These are phyloP conservation scores for Acholoe squamosa DNA, from an alignment of 2,888 invertebrate species.

Conservation along the genomic window DNA sequence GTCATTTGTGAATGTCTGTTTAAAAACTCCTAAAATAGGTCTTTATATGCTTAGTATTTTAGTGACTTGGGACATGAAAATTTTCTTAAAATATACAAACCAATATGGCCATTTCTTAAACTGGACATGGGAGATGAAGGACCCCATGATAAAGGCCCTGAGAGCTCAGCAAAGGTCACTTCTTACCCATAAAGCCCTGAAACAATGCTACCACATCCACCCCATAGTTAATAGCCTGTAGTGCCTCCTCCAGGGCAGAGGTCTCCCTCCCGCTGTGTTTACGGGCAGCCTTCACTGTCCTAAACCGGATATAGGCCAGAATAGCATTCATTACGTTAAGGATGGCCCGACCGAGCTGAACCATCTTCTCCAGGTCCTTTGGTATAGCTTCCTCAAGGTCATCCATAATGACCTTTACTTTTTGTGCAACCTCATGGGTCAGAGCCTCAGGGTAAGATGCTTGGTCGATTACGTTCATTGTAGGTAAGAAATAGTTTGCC, in stretches of 20 bases:
- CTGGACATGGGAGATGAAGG: too few relatives aligned
- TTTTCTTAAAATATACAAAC: too few relatives aligned
- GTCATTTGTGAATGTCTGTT: too few relatives aligned
- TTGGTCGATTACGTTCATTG: not conserved
- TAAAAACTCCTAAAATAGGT: too few relatives aligned
- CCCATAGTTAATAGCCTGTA: not conserved
- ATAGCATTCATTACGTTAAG: not conserved
- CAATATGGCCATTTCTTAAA: too few relatives aligned
- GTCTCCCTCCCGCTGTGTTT: not conserved
- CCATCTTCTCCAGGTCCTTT: constrained; percentile 9
- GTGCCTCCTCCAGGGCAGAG: not conserved
- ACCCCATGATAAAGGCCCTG: too few relatives aligned
- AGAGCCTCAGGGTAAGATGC: not conserved
- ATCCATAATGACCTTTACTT: not conserved
- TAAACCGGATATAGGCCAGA: constrained; percentile 24
- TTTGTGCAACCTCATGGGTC: not conserved
- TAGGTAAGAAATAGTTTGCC: not conserved
- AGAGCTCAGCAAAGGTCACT: too few relatives aligned
- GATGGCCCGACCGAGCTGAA: not conserved
- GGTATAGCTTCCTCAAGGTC: not conserved
- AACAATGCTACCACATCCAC: not conserved
- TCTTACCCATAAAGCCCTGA: not conserved
- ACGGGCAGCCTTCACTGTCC: not conserved
- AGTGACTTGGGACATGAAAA: too few relatives aligned
- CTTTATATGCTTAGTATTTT: too few relatives aligned